These are phyloP conservation scores for Agonopterix alstromeriana DNA, from an alignment of 2,888 invertebrate genomes.

Conservation along the genomic window DNA sequence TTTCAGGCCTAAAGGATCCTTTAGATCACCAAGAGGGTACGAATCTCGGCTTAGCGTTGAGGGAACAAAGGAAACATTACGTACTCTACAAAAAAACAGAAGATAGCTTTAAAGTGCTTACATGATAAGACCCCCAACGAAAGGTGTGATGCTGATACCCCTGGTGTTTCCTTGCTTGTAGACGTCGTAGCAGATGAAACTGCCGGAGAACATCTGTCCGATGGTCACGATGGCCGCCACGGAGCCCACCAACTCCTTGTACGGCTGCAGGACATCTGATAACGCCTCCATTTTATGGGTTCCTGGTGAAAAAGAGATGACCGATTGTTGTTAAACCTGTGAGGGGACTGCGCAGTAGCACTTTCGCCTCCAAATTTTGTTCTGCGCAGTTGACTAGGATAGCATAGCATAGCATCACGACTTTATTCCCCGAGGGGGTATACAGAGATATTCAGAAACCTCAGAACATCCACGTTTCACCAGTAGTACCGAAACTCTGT, in stretches of 20 bases:
- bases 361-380: too few relatives aligned
- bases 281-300: slow-evolving; percentile 60
- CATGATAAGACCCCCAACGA: slow-evolving; percentile 86
- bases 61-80: too few relatives aligned
- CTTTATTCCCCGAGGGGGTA: too few relatives aligned
- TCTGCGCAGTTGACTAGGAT: too few relatives aligned
- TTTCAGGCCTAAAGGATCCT: too few relatives aligned
- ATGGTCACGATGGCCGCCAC: slow-evolving; percentile 86
- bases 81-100: background rate
- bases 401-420: too few relatives aligned
- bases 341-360: too few relatives aligned
- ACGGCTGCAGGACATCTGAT: slow-evolving; percentile 75
- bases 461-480: too few relatives aligned
- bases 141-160: slow-evolving; percentile 81
- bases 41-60: too few relatives aligned
- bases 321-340: background rate
- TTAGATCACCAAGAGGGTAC: too few relatives aligned
- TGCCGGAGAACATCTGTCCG: slow-evolving; percentile 89
- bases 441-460: too few relatives aligned
- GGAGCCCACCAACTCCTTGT: slow-evolving; percentile 81
- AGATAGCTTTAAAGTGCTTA: slow-evolving; percentile 61
- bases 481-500: too few relatives aligned
- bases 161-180: slow-evolving; percentile 81
- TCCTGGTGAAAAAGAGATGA: background rate
- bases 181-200: slow-evolving; percentile 84